Base-by-base conservation (phyloP, 2,888 invertebrate species). In the Sepioteuthis lessoniana region DNA sequence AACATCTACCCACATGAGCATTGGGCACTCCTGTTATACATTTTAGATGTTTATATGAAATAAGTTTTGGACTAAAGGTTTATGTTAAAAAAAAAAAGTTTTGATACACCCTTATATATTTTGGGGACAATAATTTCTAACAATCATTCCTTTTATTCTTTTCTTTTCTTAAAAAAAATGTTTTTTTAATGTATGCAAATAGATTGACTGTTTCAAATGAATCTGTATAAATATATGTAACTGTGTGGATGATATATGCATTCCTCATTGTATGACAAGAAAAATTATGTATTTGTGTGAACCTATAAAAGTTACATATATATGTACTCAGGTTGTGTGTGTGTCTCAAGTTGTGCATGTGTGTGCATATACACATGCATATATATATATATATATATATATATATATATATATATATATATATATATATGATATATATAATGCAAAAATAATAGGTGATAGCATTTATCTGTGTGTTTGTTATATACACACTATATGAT, bases 311-410 rank as follows among this genome's bases (percentile, higher is more conserved):
- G 42, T 42, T 42, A 42, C 42, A 42, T 42, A 42, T 42, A 76
- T 76, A 76, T 76, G n/a, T 76, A 76, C n/a, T 31, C n/a, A 76
- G 28, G 76, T 76, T 76, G 76, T 76, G 76, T 76, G n/a, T 76
- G n/a, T 76, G n/a, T 76, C 31, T 76, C 28, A 31, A 76, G 28
- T 31, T 76, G n/a, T 76, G n/a, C n/a, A n/a, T 76, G 76, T 76
- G 76, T 76, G 76, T 10, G 76, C n/a, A 76, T 76, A 76, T 76
- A 76, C n/a, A 8, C n/a, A 76, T 76, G n/a, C n/a, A 76, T 76
- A 76, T 76, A 76, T 76, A n/a, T n/a, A n/a, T n/a, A n/a, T n/a
- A 76, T 76, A 76, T 76, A 76, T 76, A n/a, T n/a, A n/a, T n/a
- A n/a, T n/a, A 76, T 76, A 76, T 76, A 76, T 10, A 8, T 10